Base-by-base conservation (phyloP, 2,113 vertebrate species). In the Lasiurus borealis region DNA sequence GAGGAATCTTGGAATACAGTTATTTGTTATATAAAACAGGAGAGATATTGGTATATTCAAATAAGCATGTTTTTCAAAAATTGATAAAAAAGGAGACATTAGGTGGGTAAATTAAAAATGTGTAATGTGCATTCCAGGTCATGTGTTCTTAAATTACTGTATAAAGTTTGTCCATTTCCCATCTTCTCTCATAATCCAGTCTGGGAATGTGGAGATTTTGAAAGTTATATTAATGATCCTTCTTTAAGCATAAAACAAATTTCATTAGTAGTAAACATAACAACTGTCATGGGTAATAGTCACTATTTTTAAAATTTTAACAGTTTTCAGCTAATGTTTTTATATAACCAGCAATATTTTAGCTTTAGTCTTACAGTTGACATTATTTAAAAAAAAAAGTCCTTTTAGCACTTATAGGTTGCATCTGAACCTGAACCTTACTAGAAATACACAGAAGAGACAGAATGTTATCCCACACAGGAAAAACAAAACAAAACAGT, bases 211-310 rank as follows among this genome's bases (percentile, higher is more conserved):
- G 78, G 46, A 73, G 27, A 44, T 90, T 78, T 10, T 64, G 36
- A 31, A 87, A 48, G 13, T 95, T 96, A 94, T 11, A 72, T 23
- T 92, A 95, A 80, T 48, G 82, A 91, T 4, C 71, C 36, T 15
- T 59, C 62, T 95, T 71, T 85, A 96, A 76, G 48, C 78, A 52
- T 3, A 91, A 97, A 89, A 46, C 14, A 84, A 40, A 88, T 95
- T 96, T 80, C 31, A 94, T 5, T 40, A 83, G 59, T 75, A 92
- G 64, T 40, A 91, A 90, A 40, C 2, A 95, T 66, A 95, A 12
- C 68, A 95, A 12, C 50, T 75, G 73, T n/a, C 48, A 90, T 34
- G 73, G 82, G 27, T 59, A 94, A 46, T 57, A 64, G 31, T 57
- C 85, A 50, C 13, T 23, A 91, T 77, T 93, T 40, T 8, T 59